phyloP scores from a whole-genome alignment of 92 coral and sea anemone genomes.

The Bergia puertoricense region DNA sequence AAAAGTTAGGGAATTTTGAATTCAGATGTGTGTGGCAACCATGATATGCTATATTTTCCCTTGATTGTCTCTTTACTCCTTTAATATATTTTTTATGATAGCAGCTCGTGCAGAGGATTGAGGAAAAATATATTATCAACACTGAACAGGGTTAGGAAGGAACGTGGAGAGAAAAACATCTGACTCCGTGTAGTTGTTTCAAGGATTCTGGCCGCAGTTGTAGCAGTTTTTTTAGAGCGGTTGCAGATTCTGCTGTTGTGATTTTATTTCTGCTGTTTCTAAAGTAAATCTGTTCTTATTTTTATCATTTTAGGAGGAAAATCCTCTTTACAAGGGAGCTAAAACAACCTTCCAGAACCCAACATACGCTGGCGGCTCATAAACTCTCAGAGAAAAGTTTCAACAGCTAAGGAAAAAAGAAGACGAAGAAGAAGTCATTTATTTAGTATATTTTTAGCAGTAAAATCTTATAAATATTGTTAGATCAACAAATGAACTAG shows the following conservation, averaged over 20 bases:
- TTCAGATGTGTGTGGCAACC: too few relatives aligned
- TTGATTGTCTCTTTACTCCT: too few relatives aligned
- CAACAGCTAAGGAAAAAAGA: neutral
- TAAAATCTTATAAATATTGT: neutral
- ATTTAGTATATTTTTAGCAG: neutral
- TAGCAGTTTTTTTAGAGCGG: neutral
- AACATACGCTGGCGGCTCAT: constrained; percentile 75
- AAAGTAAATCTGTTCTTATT: neutral
- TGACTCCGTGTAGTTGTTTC: too few relatives aligned
- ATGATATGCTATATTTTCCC: too few relatives aligned
- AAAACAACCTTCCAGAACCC: constrained; percentile 96
- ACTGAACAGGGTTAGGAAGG: too few relatives aligned
- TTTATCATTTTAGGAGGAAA: constrained; percentile 79
- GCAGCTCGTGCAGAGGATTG: too few relatives aligned
- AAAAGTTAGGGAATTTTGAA: too few relatives aligned
- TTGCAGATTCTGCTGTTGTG: neutral
- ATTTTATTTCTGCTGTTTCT: neutral
- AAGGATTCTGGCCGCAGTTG: too few relatives aligned
- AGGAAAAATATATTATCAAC: too few relatives aligned
- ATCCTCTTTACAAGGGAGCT: constrained; percentile 93
- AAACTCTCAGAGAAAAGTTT: neutral
- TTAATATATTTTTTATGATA: too few relatives aligned
- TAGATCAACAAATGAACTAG: neutral
- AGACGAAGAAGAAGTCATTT: neutral
- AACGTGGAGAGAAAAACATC: too few relatives aligned